phyloP scores from a whole-genome alignment of 2,113 vertebrate species.

The Harpagus bidentatus region DNA sequence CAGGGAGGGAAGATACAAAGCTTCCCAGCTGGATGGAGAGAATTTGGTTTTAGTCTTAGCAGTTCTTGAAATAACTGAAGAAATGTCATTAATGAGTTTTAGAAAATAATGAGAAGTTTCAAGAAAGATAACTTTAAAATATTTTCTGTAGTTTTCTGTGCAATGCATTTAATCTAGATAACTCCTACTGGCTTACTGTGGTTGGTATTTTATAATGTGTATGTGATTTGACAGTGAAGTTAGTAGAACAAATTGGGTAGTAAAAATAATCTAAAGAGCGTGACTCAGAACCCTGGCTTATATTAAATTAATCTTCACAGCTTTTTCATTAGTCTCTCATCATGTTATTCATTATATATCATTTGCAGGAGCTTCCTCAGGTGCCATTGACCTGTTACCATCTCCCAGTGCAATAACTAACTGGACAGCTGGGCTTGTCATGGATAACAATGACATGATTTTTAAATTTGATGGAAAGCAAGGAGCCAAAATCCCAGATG shows the following conservation, averaged over 20 bases:
- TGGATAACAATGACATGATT: conserved; percentile 88
- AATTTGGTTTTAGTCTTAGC: not conserved
- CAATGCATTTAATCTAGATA: not conserved
- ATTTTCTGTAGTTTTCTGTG: not conserved
- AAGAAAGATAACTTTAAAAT: not conserved
- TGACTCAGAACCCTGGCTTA: not conserved
- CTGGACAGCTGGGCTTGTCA: conserved; percentile 89
- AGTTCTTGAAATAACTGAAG: not conserved
- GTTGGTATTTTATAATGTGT: not conserved
- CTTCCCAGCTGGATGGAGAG: not conserved
- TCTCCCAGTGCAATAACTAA: conserved; percentile 84
- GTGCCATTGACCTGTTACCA: conserved; percentile 92
- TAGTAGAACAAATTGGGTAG: not conserved
- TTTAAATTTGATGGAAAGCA: conserved; percentile 94
- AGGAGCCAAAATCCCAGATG: conserved; percentile 92
- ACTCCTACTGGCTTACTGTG: not conserved
- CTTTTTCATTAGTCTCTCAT: not conserved
- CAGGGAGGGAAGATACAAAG: not conserved
- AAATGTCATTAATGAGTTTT: not conserved
- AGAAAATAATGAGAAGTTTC: not conserved
- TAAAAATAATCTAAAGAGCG: not conserved
- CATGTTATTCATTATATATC: not conserved
- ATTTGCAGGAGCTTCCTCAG: conserved; percentile 88
- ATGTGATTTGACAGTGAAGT: not conserved
- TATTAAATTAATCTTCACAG: not conserved